Conservation (phyloP, 2,888 invertebrate genomes). For the Agriopis leucophaearia region DNA sequence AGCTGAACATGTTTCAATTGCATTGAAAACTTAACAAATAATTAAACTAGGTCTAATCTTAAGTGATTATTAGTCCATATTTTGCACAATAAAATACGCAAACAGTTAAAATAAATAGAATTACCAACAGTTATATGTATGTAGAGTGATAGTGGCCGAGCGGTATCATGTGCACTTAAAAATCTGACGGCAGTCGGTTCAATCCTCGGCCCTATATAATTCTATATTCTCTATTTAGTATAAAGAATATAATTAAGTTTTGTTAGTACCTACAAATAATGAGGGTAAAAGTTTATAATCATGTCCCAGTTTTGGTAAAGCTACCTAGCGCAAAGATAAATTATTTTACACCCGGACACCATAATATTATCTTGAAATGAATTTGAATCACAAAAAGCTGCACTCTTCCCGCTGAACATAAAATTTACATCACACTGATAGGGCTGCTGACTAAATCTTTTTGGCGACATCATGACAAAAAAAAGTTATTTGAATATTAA, state of each 20-base stretch:
- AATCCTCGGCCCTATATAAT: too few relatives aligned
- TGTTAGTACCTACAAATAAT: too few relatives aligned
- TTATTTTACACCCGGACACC: not conserved
- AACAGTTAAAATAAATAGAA: too few relatives aligned
- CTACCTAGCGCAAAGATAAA: not conserved
- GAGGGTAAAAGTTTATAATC: too few relatives aligned
- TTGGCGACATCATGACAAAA: not conserved
- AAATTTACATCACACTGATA: conserved; percentile 37
- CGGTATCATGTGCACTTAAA: too few relatives aligned
- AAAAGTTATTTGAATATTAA: not conserved
- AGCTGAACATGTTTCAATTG: conserved; percentile 48
- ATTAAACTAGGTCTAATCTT: not conserved
- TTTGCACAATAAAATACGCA: too few relatives aligned
- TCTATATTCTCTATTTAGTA: too few relatives aligned
- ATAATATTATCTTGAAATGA: conserved; percentile 28
- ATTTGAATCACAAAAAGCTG: conserved; percentile 30
- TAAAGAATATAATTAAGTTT: too few relatives aligned
- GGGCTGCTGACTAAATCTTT: conserved; percentile 12
- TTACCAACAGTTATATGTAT: too few relatives aligned
- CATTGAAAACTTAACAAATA: conserved; percentile 4
- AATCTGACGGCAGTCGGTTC: too few relatives aligned
- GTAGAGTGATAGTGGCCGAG: too few relatives aligned
- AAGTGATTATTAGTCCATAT: not conserved
- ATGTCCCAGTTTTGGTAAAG: not conserved
- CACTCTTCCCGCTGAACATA: conserved; percentile 24